A percentile compares a stretch with the other conserved stretches of the same genome.
phyloP scores from a whole-genome alignment of 1,140 invertebrate genomes.

The Panagrolaimus sp. region DNA sequence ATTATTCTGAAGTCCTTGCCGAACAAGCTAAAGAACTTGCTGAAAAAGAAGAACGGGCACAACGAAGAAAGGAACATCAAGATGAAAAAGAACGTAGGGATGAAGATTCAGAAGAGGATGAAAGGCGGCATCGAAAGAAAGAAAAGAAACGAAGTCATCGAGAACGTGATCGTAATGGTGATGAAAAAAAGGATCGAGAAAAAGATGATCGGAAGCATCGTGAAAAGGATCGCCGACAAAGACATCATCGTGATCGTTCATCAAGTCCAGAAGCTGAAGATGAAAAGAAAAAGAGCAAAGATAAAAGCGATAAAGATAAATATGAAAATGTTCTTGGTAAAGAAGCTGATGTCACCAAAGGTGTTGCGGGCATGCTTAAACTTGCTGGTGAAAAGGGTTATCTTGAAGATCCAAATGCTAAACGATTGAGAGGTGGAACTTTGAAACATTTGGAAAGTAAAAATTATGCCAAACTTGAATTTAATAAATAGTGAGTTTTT shows the following conservation, averaged over 20 bases:
- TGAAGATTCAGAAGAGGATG: neutral
- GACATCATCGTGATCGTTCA: neutral
- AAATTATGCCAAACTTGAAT: constrained; percentile 68
- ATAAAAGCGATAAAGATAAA: constrained; percentile 44
- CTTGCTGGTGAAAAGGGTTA: constrained; percentile 90
- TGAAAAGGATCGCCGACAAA: neutral
- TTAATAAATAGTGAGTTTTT: constrained; percentile 48
- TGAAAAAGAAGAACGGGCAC: constrained; percentile 14
- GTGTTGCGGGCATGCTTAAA: constrained; percentile 82
- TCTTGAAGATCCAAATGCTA: constrained; percentile 71
- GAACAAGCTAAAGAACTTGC: constrained; percentile 4
- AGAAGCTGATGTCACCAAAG: constrained; percentile 85
- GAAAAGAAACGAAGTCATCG: neutral
- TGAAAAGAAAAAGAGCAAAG: neutral
- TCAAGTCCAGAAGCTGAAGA: neutral
- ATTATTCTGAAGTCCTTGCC: constrained; percentile 23
- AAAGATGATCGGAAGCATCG: neutral
- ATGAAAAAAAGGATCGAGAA: neutral
- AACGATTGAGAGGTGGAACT: constrained; percentile 63
- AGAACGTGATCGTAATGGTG: neutral
- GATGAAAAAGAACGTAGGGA: neutral
- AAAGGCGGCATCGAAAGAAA: neutral
- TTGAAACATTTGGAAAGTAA: constrained; percentile 94
- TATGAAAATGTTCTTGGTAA: constrained; percentile 70
- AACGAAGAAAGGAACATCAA: neutral